Percentiles rank a stretch among this genome's conserved stretches.
These are phyloP conservation scores for Brachionus calyciflorus DNA, from an alignment of 1,140 invertebrate genomes.

Conservation along the genomic window DNA sequence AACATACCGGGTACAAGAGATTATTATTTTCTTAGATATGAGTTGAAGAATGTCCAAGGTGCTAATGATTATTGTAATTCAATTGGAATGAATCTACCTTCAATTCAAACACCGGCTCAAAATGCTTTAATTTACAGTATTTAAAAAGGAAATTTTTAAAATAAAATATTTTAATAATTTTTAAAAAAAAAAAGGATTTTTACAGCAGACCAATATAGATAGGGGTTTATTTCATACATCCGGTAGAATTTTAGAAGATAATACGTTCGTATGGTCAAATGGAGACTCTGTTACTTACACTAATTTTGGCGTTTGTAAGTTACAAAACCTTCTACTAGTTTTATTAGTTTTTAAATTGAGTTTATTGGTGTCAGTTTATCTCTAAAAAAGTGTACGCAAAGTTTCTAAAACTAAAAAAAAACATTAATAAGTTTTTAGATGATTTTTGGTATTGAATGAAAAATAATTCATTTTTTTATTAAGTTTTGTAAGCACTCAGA, in stretches of 20 bases:
- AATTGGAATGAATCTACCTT: background rate
- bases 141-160: too few relatives aligned
- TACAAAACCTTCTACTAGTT: too few relatives aligned
- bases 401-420: too few relatives aligned
- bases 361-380: too few relatives aligned
- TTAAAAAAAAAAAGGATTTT: background rate
- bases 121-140: background rate
- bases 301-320: background rate
- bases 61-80: slow-evolving; percentile 8
- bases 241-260: background rate
- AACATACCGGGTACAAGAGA: slow-evolving; percentile 1
- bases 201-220: background rate
- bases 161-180: too few relatives aligned
- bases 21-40: slow-evolving; percentile 5
- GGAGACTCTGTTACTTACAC: slow-evolving; percentile 1
- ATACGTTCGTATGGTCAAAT: background rate
- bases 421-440: too few relatives aligned
- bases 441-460: too few relatives aligned
- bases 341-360: too few relatives aligned
- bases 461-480: too few relatives aligned
- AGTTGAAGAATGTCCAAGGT: background rate
- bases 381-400: too few relatives aligned
- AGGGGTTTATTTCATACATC: background rate
- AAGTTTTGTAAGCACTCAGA: too few relatives aligned
- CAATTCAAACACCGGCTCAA: background rate